phyloP scores from a whole-genome alignment of 2,797 vertebrate genomes.

The Anolis apletophallus region DNA sequence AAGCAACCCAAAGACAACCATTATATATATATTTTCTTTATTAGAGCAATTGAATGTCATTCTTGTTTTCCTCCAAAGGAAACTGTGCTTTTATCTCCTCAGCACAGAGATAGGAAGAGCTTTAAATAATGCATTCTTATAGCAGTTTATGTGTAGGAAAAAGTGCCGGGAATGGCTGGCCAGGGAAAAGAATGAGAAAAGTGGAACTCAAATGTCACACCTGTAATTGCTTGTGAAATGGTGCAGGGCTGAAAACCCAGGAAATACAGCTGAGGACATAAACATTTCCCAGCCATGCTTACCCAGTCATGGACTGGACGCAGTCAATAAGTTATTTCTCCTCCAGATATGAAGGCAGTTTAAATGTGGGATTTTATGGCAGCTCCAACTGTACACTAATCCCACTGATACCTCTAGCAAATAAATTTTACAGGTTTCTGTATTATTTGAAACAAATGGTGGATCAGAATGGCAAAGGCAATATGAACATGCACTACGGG shows the following conservation, averaged over 20 bases:
- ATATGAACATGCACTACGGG: background rate
- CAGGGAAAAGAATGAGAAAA: slow-evolving; percentile 45
- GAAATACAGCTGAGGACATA: background rate
- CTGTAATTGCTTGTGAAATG: slow-evolving; percentile 57
- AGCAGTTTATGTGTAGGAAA: slow-evolving; percentile 37
- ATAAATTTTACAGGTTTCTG: background rate
- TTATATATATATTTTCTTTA: slow-evolving; percentile 54
- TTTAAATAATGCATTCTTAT: slow-evolving; percentile 69
- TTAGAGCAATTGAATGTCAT: slow-evolving; percentile 43
- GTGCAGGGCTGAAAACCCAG: background rate
- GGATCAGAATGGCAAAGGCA: background rate
- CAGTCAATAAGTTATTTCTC: background rate
- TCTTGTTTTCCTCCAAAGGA: slow-evolving; percentile 35
- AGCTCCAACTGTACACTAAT: background rate
- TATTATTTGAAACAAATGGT: slow-evolving; percentile 4
- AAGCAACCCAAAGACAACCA: slow-evolving; percentile 34
- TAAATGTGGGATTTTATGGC: background rate
- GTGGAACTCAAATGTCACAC: slow-evolving; percentile 52
- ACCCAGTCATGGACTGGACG: background rate
- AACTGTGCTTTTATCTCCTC: slow-evolving; percentile 58
- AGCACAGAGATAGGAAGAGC: slow-evolving; percentile 37
- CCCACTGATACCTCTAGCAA: background rate
- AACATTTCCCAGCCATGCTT: accelerated
- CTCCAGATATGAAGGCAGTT: background rate
- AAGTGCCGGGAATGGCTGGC: slow-evolving; percentile 55